Conservation (phyloP, 2,888 invertebrate species). For the Corythucha ciliata region DNA sequence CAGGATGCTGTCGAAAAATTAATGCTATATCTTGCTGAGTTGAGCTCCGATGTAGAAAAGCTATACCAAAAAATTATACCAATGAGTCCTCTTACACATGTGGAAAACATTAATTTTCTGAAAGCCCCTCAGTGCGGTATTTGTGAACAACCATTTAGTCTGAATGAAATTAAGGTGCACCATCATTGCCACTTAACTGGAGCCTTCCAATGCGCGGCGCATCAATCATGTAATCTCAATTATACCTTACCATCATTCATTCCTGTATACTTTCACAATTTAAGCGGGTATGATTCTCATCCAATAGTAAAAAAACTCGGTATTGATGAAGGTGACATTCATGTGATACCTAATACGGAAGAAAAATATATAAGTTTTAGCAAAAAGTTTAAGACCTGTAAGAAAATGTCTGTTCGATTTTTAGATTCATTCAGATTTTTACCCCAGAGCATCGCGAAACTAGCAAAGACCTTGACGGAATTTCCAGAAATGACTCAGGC, state of each 20-base stretch:
- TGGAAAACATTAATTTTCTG: too few species aligned
- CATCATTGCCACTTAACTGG: constrained; percentile 38
- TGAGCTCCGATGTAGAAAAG: too few species aligned
- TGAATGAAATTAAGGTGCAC: constrained; percentile 24
- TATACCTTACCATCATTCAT: constrained; percentile 35
- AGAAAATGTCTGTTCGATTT: constrained; percentile 2
- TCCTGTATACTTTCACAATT: constrained; percentile 39
- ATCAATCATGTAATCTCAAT: constrained; percentile 38
- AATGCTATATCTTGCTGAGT: too few species aligned
- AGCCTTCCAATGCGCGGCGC: constrained; percentile 35
- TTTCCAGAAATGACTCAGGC: background rate
- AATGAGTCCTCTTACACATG: too few species aligned
- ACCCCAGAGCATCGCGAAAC: background rate
- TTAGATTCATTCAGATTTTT: constrained; percentile 11
- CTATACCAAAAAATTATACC: too few species aligned
- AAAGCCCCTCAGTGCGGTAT: too few species aligned
- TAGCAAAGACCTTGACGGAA: background rate
- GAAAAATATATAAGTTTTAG: constrained; percentile 39
- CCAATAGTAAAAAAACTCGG: constrained; percentile 36
- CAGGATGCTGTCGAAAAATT: too few species aligned
- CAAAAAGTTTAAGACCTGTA: background rate
- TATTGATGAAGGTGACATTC: constrained; percentile 31
- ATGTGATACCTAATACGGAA: constrained; percentile 37
- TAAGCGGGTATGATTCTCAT: constrained; percentile 37
- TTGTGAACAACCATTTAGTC: background rate